Base-by-base conservation (phyloP, 2,797 vertebrate species). In the Urosaurus nigricauda region DNA sequence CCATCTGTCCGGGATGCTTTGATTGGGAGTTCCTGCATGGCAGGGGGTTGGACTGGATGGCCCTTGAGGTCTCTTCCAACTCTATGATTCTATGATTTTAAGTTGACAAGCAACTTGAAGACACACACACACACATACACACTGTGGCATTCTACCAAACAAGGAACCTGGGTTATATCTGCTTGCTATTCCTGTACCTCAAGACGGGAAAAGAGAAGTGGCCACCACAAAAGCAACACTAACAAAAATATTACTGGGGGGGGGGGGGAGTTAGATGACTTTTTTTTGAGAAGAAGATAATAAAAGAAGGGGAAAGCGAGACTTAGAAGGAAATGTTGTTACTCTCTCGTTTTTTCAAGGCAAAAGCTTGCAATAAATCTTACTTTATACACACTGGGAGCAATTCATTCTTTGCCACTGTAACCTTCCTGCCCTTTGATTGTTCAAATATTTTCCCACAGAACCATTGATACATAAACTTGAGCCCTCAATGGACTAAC, bases 261-360 rank as follows among this genome's bases (percentile, higher is more conserved):
- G 90, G 90, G 70, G 37, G 83, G 90, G 70, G 19, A 12, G 37
- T 86, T 88, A 83, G 90, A 92, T 87, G 88, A 29, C 88, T 40
- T 87, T 93, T 94, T 83, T 88, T 71, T 51, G 8, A 92, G 80
- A 87, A 93, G 75, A 26, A 78, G 82, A 90, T 89, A 93, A 92
- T 35, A 94, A 93, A 16, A 75, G 68, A 84, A 14, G 11, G 43
- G 26, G 40, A 19, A 2, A 74, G 51, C 85, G 35, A 32, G 37
- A 87, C 19, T 85, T 56, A 79, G 83, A 93, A 81, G 32, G 86
- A 90, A 37, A 43, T 5, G 90, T 85, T 81, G 56, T 87, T 81
- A 68, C 51, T 85, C 56, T 82, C 87, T 56, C 47, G 14, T 75
- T 93, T 92, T 29, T 60, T 85, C 86, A 93, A 91, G 74, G 32